A percentile compares a stretch with the other conserved stretches of the same genome.
Conservation (phyloP, 1,140 invertebrate genomes). For the Liolophura sinensis region DNA sequence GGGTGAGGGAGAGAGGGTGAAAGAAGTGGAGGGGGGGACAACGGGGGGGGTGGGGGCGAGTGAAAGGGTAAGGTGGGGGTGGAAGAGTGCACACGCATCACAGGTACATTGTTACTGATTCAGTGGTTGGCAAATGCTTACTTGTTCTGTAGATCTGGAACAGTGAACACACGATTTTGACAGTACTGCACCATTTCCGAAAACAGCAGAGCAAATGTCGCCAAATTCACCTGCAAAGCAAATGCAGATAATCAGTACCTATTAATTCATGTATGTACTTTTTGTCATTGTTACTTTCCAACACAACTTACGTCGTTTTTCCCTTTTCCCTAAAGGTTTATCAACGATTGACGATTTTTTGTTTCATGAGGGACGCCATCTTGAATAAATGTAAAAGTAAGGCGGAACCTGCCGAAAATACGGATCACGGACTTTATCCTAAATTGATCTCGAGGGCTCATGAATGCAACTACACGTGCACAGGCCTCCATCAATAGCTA, state of each 20-base stretch:
- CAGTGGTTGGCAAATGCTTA: slow-evolving; percentile 55
- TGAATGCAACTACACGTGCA: no score
- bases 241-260: not conserved
- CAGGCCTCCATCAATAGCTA: no score
- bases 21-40: no score
- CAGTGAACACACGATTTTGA: slow-evolving; percentile 92
- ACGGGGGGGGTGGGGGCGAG: no score
- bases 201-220: slow-evolving; percentile 93
- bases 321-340: slow-evolving; percentile 50
- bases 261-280: not conserved
- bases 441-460: no score
- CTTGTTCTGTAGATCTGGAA: slow-evolving; percentile 93
- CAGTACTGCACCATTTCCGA: slow-evolving; percentile 98
- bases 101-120: not conserved
- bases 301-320: slow-evolving; percentile 41
- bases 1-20: no score
- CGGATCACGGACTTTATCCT: no score
- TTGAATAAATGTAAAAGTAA: slow-evolving; percentile 14
- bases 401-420: no score
- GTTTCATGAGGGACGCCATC: slow-evolving; percentile 42
- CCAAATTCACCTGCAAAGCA: slow-evolving; percentile 69
- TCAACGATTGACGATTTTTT: slow-evolving; percentile 44
- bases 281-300: not conserved
- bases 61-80: no score
- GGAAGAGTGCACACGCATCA: no score